Base-by-base conservation (phyloP, 2,797 vertebrate genomes). In the Molossus alvarezi region DNA sequence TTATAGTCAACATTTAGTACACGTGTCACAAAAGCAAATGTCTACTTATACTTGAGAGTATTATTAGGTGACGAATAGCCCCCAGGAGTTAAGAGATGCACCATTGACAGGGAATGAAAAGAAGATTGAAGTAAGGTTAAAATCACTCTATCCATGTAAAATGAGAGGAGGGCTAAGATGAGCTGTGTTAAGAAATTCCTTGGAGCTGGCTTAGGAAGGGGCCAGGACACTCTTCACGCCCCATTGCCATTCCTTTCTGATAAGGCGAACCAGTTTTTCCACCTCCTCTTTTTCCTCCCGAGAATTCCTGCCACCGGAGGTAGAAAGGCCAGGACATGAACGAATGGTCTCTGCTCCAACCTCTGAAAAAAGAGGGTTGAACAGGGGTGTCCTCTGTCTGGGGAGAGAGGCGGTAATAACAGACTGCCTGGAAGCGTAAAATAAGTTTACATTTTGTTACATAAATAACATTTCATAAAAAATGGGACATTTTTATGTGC, bases 401-500 rank as follows among this genome's bases (percentile, higher is more conserved):
- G 27, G 45, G 60, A 90, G 33, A n/a, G 4, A 65, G 17, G 33
- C 9, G 8, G 33, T 17, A 79, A 92, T 9, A 48, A 17, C 48
- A 87, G 21, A 71, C 48, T 64, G 80, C 33, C 76, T 65, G 12
- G 51, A 84, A 88, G 4, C 9, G 10, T n/a, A 75, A 86, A 75
- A 76, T 84, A 77, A 91, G 60, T 88, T 96, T 85, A 91, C 6
- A 87, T 51, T 83, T 95, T 41, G 77, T 92, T 83, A 80, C 58
- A 88, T n/a, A 86, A 96, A 65, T 45, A 87, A 3, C 55, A 91
- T 87, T 91, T 93, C 81, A 88, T 41, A 60, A 73, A 91, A 92
- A 88, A 89, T 77, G 25, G 60, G 89, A 76, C 55, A 79, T 37
- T 41, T 37, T 23, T 48, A 64, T 29, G 10, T 9, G 18, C 57